These are phyloP conservation scores for Emmelina monodactyla DNA, from an alignment of 2,888 invertebrate genomes.

Conservation along the genomic window DNA sequence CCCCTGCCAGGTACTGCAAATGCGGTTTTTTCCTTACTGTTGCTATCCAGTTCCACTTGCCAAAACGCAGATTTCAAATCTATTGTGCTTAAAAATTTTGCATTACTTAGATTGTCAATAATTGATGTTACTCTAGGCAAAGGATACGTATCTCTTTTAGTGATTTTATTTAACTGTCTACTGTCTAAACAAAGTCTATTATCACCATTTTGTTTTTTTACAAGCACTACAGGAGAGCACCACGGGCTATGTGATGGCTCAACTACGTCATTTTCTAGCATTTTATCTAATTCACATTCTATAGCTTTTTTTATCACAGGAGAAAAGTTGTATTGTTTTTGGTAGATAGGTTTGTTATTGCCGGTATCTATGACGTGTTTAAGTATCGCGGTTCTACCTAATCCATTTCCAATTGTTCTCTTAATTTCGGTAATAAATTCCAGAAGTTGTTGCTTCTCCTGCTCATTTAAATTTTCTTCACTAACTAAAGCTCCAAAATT, in stretches of 20 bases:
- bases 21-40: neutral
- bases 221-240: constrained; percentile 3
- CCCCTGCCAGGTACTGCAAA: constrained; percentile 11
- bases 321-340: too few relatives aligned
- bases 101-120: neutral
- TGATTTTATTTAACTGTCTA: constrained; percentile 3
- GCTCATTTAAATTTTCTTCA: too few relatives aligned
- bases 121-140: neutral
- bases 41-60: neutral
- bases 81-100: neutral
- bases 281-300: too few relatives aligned
- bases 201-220: constrained; percentile 2
- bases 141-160: neutral
- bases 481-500: too few relatives aligned
- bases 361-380: too few relatives aligned
- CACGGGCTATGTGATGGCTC: constrained; percentile 5
- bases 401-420: too few relatives aligned
- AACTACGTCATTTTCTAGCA: constrained; percentile 1
- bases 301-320: too few relatives aligned
- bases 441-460: too few relatives aligned
- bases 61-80: neutral
- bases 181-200: constrained; percentile 5
- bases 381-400: too few relatives aligned
- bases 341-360: too few relatives aligned
- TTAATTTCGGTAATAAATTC: too few relatives aligned